Percentiles rank a stretch among this genome's conserved stretches.
These are phyloP conservation scores for Garra rufa DNA, from an alignment of 2,113 vertebrate genomes.

Conservation along the genomic window DNA sequence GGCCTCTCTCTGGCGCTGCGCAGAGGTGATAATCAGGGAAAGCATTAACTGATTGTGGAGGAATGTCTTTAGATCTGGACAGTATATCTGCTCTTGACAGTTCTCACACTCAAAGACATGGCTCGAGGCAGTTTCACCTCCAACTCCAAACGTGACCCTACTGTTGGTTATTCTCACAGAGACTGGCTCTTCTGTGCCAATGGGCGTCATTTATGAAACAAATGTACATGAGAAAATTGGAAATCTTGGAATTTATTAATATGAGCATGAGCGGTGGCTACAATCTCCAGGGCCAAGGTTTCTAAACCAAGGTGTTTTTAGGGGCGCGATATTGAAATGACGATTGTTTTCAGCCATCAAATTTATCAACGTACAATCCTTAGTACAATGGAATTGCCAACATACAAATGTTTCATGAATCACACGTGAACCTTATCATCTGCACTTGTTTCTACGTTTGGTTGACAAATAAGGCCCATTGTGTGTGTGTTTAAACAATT, in stretches of 20 bases:
- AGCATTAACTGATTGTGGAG: conserved; percentile 24
- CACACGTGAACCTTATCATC: too few species aligned
- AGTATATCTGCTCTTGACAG: conserved; percentile 18
- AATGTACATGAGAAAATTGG: too few species aligned
- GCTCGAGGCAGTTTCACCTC: not conserved
- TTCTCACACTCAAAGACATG: conserved; percentile 11
- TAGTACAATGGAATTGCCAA: too few species aligned
- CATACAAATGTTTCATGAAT: too few species aligned
- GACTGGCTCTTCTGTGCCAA: conserved; percentile 1
- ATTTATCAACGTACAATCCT: too few species aligned
- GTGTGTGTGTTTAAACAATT: conserved; percentile 39
- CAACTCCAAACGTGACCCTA: not conserved
- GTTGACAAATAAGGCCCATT: not conserved
- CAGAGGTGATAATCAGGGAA: conserved; percentile 9
- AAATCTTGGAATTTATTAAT: too few species aligned
- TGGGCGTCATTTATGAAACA: not conserved
- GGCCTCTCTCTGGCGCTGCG: not conserved
- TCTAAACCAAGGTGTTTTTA: too few species aligned
- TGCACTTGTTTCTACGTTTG: too few species aligned
- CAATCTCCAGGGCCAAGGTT: too few species aligned
- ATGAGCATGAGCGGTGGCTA: too few species aligned
- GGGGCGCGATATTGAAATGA: too few species aligned
- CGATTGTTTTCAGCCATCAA: too few species aligned
- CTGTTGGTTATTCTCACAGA: conserved; percentile 20
- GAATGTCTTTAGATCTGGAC: conserved; percentile 40